A percentile compares a stretch with the other conserved stretches of the same genome.
Conservation (phyloP, 2,113 vertebrate genomes). For the Hipposideros armiger region DNA sequence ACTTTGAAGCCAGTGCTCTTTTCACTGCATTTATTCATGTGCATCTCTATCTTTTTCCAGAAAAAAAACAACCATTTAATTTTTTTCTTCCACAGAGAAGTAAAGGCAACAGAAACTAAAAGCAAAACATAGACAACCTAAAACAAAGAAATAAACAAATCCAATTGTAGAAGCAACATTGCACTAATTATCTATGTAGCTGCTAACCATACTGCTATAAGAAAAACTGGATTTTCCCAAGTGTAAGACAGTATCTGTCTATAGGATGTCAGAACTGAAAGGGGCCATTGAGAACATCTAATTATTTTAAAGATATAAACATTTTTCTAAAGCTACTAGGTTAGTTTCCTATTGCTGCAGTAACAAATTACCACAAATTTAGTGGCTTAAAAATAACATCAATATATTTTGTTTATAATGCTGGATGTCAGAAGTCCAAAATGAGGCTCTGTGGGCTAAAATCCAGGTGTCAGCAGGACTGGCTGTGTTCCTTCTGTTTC, state of each 20-base stretch:
- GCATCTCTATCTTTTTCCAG: not conserved
- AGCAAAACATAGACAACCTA: not conserved
- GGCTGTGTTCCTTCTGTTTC: not conserved
- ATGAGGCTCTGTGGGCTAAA: not conserved
- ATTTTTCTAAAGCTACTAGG: not conserved
- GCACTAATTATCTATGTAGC: not conserved
- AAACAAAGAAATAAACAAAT: slow-evolving; percentile 16
- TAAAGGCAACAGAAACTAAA: not conserved
- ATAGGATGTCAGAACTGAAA: not conserved
- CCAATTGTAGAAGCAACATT: not conserved
- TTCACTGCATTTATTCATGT: not conserved
- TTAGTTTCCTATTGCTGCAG: not conserved
- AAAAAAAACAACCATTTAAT: not conserved
- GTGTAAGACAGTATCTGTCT: not conserved
- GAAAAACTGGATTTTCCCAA: not conserved
- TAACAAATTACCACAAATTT: not conserved
- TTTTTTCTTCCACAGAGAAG: not conserved
- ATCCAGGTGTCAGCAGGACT: not conserved
- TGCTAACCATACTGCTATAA: not conserved
- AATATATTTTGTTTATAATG: not conserved
- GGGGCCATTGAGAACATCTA: not conserved
- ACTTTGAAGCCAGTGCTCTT: not conserved
- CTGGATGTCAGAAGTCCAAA: not conserved
- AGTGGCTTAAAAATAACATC: not conserved
- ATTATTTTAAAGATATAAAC: slow-evolving; percentile 7